phyloP scores from a whole-genome alignment of 2,797 vertebrate genomes.

The Melanitta fusca region DNA sequence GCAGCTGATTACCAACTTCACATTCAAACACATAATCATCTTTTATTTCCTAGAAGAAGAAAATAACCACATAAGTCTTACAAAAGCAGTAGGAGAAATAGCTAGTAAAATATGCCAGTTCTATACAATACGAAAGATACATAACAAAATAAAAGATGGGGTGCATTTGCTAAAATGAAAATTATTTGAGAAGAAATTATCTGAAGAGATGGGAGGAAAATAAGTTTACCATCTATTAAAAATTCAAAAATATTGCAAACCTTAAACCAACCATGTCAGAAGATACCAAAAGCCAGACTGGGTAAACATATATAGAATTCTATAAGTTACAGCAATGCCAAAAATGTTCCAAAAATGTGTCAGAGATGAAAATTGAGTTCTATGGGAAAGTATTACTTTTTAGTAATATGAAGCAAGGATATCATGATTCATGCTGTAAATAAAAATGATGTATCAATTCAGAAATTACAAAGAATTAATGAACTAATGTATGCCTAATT shows the following conservation, averaged over 20 bases:
- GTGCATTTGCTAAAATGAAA: neutral
- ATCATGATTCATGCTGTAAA: neutral
- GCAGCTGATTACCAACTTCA: slow-evolving; percentile 92
- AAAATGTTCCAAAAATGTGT: rapidly evolving
- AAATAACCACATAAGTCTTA: neutral
- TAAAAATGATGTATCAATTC: neutral
- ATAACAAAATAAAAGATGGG: neutral
- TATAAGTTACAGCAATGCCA: neutral
- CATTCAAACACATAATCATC: slow-evolving; percentile 98
- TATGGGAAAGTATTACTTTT: neutral
- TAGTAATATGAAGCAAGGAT: neutral
- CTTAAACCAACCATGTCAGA: neutral
- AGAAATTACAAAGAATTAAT: neutral
- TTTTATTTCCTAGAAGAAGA: slow-evolving; percentile 87
- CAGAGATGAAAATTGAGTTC: neutral
- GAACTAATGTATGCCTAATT: neutral
- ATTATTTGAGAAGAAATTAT: neutral
- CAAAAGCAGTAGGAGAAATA: neutral
- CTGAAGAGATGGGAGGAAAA: neutral
- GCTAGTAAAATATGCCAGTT: neutral
- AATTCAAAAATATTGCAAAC: neutral
- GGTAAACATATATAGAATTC: neutral
- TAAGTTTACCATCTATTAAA: neutral
- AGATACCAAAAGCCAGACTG: neutral
- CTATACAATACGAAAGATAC: neutral